Evolutionary conservation across 2,888 invertebrate species (phyloP).

Genomic region (Tipula confusa): DNA sequence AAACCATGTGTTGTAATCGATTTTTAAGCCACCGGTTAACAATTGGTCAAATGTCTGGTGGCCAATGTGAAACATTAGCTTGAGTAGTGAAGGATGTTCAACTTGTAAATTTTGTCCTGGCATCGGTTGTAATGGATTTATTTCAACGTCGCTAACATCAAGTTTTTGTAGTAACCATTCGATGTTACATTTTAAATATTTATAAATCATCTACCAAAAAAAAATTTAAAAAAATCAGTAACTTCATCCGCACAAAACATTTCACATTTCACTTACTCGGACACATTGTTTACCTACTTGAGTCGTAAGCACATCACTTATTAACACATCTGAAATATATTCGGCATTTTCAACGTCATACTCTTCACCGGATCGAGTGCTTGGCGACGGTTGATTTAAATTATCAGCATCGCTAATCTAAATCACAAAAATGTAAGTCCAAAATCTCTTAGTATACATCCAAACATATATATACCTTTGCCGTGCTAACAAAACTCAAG

Average conservation of each 20-base stretch:
- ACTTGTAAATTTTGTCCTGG: slow-evolving; percentile 47
- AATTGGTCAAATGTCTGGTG: slow-evolving; percentile 71
- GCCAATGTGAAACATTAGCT: slow-evolving; percentile 78
- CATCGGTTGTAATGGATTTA: slow-evolving; percentile 44
- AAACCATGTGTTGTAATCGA: slow-evolving; percentile 51
- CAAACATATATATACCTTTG: slow-evolving; percentile 43
- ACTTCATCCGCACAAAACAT: too few species aligned
- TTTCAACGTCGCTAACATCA: slow-evolving; percentile 47
- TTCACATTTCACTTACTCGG: slow-evolving; percentile 48
- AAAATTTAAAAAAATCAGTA: too few species aligned
- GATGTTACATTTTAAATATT: slow-evolving; percentile 64
- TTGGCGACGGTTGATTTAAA: slow-evolving; percentile 37
- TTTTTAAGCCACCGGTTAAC: slow-evolving; percentile 50
- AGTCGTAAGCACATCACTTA: slow-evolving; percentile 61
- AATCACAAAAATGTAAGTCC: not conserved
- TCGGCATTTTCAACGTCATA: slow-evolving; percentile 51
- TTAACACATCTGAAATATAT: slow-evolving; percentile 54
- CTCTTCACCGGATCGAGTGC: slow-evolving; percentile 44
- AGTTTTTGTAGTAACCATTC: slow-evolving; percentile 64
- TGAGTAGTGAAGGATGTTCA: slow-evolving; percentile 55
- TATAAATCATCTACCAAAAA: slow-evolving; percentile 65
- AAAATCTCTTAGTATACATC: not conserved
- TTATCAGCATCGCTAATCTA: slow-evolving; percentile 34
- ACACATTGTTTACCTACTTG: slow-evolving; percentile 56
- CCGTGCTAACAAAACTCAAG: slow-evolving; percentile 45